Conservation (phyloP, 2,797 vertebrate genomes). For the Artibeus jamaicensis region DNA sequence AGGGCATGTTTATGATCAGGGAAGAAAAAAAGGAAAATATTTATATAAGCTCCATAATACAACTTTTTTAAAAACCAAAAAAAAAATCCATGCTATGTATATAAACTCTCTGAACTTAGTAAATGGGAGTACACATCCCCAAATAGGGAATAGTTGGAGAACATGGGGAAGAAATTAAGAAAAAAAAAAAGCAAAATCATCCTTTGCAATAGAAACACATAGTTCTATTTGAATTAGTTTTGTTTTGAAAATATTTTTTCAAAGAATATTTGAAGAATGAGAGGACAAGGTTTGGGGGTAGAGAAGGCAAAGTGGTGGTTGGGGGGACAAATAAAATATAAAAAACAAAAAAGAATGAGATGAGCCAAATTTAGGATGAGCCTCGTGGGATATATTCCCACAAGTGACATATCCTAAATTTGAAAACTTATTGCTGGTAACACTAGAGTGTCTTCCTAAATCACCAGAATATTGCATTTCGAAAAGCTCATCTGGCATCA, state of each 20-base stretch:
- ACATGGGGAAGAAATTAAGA: neutral
- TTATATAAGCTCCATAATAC: constrained; percentile 51
- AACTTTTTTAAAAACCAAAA: constrained; percentile 2
- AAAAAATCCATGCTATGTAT: neutral
- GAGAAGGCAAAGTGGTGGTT: no score
- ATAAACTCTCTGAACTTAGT: neutral
- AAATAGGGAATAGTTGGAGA: neutral
- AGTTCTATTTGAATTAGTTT: no score
- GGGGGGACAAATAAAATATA: no score
- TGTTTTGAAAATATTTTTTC: no score
- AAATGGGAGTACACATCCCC: neutral
- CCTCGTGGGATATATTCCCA: neutral
- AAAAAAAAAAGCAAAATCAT: neutral
- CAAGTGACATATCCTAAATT: neutral
- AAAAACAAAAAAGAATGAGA: neutral
- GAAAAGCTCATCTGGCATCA: constrained; percentile 7
- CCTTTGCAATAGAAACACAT: constrained; percentile 11
- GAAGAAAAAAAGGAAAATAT: constrained; percentile 67
- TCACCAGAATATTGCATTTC: neutral
- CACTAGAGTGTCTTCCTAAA: neutral
- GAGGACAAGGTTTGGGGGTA: neutral
- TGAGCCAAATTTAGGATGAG: no score
- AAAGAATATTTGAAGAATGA: no score
- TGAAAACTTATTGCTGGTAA: neutral
- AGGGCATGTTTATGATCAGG: constrained; percentile 54